Evolutionary conservation across 2,113 vertebrate species (phyloP), one percentile per base, ranked within the genome.

Genomic region (Sinocyclocheilus anshuiensis): DNA sequence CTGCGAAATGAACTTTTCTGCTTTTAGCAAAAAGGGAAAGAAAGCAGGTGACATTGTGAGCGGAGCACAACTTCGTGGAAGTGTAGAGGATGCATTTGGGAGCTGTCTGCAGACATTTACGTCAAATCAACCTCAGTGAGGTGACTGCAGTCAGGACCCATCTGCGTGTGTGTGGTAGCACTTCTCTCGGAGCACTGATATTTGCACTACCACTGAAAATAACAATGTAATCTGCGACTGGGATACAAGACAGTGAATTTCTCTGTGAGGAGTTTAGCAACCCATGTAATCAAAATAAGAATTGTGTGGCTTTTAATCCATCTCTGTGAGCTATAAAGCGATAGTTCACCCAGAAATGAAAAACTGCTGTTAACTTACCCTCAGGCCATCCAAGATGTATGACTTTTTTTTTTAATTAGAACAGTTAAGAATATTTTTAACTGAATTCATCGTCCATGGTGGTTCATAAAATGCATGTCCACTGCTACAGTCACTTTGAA

Each of bases 81-180:
- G 48, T 45, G 39, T 33, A 22, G 29, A 71, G 69, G 77, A 12
- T 74, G 82, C 82, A 74, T 53, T 83, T 77, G 78, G 72, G 63
- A 69, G 65, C 79, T 86, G 63, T 81, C 69, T 0, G 15, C 7
- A 42, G 11, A 78, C 36, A 81, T 86, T 80, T 59, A 26, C 26
- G 20, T 84, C 77, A 50, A 36, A 39, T 65, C 76, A 53, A 29
- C 13, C 11, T 24, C 61, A 57, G 16, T 29, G 59, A 53, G 69
- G 55, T 84, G 15, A 63, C 69, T 84, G 55, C 26, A 65, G 75
- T 88, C 36, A 71, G 59, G 67, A 83, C 74, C 76, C 65, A 26
- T 59, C 24, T 78, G 69, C 45, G 20, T 48, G 48, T 50, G 48
- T 50, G 48, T 50, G 12, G 48, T 65, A 50, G 16, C 57, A 67